A percentile compares a stretch with the other conserved stretches of the same genome.
phyloP scores from a whole-genome alignment of 2,113 vertebrate genomes.

The Cyphomyrus discorhynchus region DNA sequence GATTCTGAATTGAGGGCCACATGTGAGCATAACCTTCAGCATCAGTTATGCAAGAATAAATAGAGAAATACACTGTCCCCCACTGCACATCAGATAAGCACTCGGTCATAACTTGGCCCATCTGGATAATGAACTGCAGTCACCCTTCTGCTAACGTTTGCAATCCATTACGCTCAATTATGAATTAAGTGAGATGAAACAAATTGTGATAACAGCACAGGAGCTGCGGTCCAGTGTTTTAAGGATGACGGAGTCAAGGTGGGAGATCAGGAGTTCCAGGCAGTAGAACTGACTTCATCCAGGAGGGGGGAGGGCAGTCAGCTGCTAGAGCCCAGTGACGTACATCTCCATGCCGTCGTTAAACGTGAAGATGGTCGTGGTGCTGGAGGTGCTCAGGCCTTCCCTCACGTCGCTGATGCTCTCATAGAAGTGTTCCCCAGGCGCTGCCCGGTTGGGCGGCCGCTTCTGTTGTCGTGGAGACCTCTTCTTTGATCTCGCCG shows the following conservation, averaged over 20 bases:
- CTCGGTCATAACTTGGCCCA: background rate
- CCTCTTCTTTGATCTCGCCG: constrained; percentile 57
- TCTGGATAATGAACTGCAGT: constrained; percentile 1
- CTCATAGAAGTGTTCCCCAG: constrained; percentile 66
- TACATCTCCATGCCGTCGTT: constrained; percentile 75
- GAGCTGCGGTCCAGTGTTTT: background rate
- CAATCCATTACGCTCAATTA: background rate
- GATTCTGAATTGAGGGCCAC: constrained; percentile 42
- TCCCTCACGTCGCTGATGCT: constrained; percentile 63
- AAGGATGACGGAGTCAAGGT: background rate
- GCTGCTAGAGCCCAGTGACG: constrained; percentile 61
- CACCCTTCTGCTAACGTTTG: background rate
- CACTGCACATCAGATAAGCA: background rate
- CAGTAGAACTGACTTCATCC: background rate
- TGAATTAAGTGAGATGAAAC: background rate
- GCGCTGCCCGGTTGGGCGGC: constrained; percentile 42
- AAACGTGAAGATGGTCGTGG: constrained; percentile 70
- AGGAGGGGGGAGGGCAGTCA: too few species aligned
- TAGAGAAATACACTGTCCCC: background rate
- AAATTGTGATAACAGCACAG: constrained; percentile 4
- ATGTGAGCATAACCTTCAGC: constrained; percentile 40
- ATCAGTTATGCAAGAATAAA: constrained; percentile 37
- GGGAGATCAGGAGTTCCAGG: background rate
- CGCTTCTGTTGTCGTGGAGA: constrained; percentile 3
- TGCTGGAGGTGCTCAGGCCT: constrained; percentile 52